phyloP scores from a whole-genome alignment of 2,888 invertebrate genomes.

The Eretmocerus hayati region DNA sequence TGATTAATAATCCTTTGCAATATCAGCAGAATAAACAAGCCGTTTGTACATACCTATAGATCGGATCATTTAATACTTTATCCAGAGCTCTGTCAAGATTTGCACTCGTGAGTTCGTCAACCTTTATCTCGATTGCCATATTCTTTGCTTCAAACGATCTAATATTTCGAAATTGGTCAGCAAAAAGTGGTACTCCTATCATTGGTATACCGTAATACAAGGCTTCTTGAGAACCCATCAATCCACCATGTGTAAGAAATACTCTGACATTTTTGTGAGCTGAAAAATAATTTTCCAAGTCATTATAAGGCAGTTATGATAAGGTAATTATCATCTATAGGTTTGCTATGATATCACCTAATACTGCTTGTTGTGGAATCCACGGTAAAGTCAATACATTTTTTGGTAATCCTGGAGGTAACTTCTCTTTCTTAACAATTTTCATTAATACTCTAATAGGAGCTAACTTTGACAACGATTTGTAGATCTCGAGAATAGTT shows the following conservation, averaged over 20 bases:
- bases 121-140: constrained; percentile 26
- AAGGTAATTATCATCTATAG: not conserved
- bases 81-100: constrained; percentile 30
- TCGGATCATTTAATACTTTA: constrained; percentile 27
- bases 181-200: constrained; percentile 39
- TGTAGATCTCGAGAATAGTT: constrained; percentile 27
- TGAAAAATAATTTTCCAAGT: constrained; percentile 3
- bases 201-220: constrained; percentile 37
- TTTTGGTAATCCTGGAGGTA: constrained; percentile 31
- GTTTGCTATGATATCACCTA: constrained; percentile 28
- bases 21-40: too few relatives aligned
- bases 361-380: constrained; percentile 32
- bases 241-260: constrained; percentile 41
- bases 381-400: constrained; percentile 34
- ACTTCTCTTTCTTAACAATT: constrained; percentile 27
- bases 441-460: constrained; percentile 36
- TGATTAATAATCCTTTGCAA: too few relatives aligned
- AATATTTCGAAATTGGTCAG: constrained; percentile 37
- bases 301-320: not conserved
- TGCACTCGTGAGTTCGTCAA: constrained; percentile 24
- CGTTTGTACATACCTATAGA: constrained; percentile 27
- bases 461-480: constrained; percentile 31
- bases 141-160: constrained; percentile 26
- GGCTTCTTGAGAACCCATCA: constrained; percentile 39
- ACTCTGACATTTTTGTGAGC: constrained; percentile 30